phyloP scores from a whole-genome alignment of 2,888 invertebrate genomes.

The Diarsia dahlii region DNA sequence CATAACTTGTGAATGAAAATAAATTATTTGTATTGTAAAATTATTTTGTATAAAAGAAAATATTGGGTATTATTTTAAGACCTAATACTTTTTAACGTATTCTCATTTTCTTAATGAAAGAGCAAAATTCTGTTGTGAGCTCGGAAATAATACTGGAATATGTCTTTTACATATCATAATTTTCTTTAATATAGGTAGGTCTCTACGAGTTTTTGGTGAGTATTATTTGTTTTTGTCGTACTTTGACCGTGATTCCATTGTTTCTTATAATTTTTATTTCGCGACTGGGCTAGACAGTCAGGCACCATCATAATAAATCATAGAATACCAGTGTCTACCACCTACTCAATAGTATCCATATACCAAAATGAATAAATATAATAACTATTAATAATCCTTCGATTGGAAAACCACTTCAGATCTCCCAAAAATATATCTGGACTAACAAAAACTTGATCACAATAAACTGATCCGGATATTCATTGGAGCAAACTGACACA shows the following conservation, averaged over 20 bases:
- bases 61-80: constrained; percentile 8
- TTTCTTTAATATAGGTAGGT: not conserved
- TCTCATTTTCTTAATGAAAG: not conserved
- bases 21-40: too few species aligned
- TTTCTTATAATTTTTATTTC: not conserved
- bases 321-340: not conserved
- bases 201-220: not conserved
- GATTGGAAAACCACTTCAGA: constrained; percentile 3
- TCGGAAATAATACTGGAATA: not conserved
- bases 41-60: too few species aligned
- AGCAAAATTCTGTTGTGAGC: not conserved
- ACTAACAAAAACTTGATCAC: constrained; percentile 6
- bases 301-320: not conserved
- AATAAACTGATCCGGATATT: constrained; percentile 12
- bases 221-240: too few species aligned
- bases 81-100: not conserved
- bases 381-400: not conserved
- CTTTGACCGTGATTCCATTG: not conserved
- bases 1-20: too few species aligned
- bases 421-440: constrained; percentile 3
- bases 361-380: not conserved
- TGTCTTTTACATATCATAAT: not conserved
- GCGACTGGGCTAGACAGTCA: not conserved
- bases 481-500: constrained; percentile 19
- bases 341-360: not conserved